Evolutionary conservation across 2,113 vertebrate genomes (phyloP).

Genomic region (Plotosus lineatus): DNA sequence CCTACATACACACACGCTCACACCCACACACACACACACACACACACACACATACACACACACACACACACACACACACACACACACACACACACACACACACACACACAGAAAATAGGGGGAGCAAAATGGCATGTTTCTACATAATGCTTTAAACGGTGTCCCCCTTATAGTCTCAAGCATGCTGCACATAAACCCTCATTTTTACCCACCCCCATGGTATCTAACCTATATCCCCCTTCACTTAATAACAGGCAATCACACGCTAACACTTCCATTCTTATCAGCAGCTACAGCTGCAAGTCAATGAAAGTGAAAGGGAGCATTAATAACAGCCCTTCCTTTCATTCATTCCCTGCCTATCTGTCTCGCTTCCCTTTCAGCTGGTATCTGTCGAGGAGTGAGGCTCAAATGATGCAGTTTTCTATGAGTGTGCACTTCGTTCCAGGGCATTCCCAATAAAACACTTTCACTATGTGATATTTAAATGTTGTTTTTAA

Average conservation of each 20-base stretch:
- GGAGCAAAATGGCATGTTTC: background rate
- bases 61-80: slow-evolving; percentile 20
- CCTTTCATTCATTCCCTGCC: background rate
- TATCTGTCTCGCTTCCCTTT: slow-evolving; percentile 6
- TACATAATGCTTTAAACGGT: slow-evolving; percentile 23
- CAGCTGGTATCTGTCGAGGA: slow-evolving; percentile 63
- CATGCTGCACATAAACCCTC: slow-evolving; percentile 21
- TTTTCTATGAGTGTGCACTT: slow-evolving; percentile 13
- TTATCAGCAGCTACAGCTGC: slow-evolving; percentile 77
- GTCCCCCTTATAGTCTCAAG: slow-evolving; percentile 23
- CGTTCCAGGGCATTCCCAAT: background rate
- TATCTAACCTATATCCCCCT: slow-evolving; percentile 64
- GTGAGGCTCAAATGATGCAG: slow-evolving; percentile 49
- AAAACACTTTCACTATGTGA: background rate
- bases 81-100: slow-evolving; percentile 13
- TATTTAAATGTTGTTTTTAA: slow-evolving; percentile 11
- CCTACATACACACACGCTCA: slow-evolving; percentile 20
- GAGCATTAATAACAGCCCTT: slow-evolving; percentile 60
- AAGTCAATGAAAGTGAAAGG: slow-evolving; percentile 69
- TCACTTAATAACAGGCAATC: slow-evolving; percentile 70
- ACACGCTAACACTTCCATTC: slow-evolving; percentile 60
- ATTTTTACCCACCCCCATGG: slow-evolving; percentile 39
- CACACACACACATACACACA: slow-evolving; percentile 16
- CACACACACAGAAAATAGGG: background rate
- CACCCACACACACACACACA: slow-evolving; percentile 26